Evolutionary conservation across 2,797 vertebrate species (phyloP), one percentile per base, ranked within the genome.

Genomic region (Oophaga sylvatica): DNA sequence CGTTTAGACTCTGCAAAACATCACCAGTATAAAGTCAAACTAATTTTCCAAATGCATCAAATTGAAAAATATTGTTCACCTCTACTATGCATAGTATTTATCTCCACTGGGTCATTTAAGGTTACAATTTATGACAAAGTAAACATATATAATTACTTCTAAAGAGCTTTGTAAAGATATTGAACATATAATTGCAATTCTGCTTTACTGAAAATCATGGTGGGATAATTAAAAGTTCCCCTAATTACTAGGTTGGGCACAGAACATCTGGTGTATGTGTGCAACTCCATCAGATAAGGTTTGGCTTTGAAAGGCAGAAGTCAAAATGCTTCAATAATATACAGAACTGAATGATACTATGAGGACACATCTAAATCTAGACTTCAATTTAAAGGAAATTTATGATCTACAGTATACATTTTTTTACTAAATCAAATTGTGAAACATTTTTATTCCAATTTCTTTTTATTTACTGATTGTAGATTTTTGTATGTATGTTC

Each of bases 201-300:
- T 68, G 76, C 57, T 80, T 45, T 77, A 41, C 57, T 68, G 62
- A 20, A 65, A 83, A 56, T 70, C 57, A 31, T 60, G 83, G 53
- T 31, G 41, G 60, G 80, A 83, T 80, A 88, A 73, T 84, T 70
- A 85, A 81, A 88, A 65, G 68, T 84, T 85, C 26, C 67, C 41
- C 56, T 85, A 85, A 85, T 81, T 81, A 56, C 78, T 59, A 59
- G 71, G 80, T 56, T 65, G 53, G 45, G 7, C 26, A 48, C 5
- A n/a, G 59, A 84, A 88, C 87, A 84, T 85, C 87, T 88, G 87
- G 77, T 75, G 26, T 17, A 53, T 76, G 75, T 56, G 48, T 56
- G 48, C 16, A 5, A 75, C 71, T 45, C 71, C 41, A 75, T 75
- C 19, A 20, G 17, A 73, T 48, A 19, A 45, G 19, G 41, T 35